These are phyloP conservation scores for Cuniculus paca DNA, from an alignment of 2,797 vertebrate genomes.

Conservation along the genomic window DNA sequence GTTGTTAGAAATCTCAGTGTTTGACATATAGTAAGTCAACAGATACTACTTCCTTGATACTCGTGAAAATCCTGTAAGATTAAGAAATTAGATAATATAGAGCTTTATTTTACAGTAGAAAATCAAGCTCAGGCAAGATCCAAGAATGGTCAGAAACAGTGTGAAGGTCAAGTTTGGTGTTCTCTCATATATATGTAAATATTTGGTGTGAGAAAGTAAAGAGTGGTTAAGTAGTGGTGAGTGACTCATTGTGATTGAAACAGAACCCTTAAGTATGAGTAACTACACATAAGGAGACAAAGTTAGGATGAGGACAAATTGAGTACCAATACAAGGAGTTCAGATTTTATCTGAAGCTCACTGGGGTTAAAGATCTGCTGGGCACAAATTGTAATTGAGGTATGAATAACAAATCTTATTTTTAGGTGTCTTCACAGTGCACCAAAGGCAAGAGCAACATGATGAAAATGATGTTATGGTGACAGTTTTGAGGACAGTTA, in stretches of 20 bases:
- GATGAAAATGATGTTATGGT: not conserved
- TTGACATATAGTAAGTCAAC: not conserved
- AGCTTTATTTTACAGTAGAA: conserved; percentile 10
- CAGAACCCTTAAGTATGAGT: not conserved
- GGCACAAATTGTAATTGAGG: not conserved
- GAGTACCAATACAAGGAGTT: not conserved
- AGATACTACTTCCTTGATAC: not conserved
- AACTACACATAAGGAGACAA: not conserved
- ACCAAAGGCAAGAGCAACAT: not conserved
- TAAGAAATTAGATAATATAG: not conserved
- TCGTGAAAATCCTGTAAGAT: not conserved
- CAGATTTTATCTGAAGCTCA: not conserved
- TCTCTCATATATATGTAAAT: not conserved
- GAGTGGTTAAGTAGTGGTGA: not conserved
- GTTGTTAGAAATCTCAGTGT: not conserved
- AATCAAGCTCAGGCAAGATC: not conserved
- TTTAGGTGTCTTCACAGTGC: not conserved
- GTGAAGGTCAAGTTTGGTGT: not conserved
- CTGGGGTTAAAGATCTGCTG: not conserved
- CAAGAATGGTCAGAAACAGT: not conserved
- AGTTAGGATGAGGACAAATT: not conserved
- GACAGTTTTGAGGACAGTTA: not conserved
- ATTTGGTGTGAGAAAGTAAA: not conserved
- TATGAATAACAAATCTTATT: not conserved
- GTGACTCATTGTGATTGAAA: not conserved